phyloP scores from a whole-genome alignment of 2,113 vertebrate genomes.

The Poecile atricapillus region DNA sequence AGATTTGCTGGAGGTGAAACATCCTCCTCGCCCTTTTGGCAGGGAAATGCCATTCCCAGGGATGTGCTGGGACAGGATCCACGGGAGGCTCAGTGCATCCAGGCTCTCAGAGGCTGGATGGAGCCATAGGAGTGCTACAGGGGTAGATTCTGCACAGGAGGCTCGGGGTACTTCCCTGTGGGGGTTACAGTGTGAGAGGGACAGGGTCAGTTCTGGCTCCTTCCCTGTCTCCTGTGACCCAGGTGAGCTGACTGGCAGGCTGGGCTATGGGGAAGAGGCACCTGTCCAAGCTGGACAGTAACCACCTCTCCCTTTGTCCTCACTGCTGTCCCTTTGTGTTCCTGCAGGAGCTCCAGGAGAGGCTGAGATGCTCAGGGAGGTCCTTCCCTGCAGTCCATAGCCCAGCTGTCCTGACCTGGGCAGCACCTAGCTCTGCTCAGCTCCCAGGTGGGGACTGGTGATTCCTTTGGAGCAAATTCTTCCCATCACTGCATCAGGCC shows the following conservation, averaged over 20 bases:
- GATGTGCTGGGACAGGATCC: background rate
- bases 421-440: background rate
- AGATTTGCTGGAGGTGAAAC: background rate
- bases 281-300: background rate
- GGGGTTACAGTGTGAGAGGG: fast-evolving
- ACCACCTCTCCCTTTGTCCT: background rate
- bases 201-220: background rate
- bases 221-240: background rate
- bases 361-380: background rate
- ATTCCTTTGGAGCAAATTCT: background rate
- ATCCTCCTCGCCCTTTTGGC: background rate
- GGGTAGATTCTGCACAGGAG: background rate
- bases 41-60: background rate
- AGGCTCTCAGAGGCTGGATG: background rate
- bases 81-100: background rate
- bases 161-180: background rate
- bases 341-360: background rate
- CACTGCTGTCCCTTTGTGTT: background rate
- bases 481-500: background rate
- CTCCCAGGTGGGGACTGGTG: background rate
- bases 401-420: background rate
- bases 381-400: background rate
- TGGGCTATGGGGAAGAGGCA: background rate
- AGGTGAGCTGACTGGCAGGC: background rate
- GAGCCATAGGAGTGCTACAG: background rate